Evolutionary conservation across 2,888 invertebrate species (phyloP), one percentile per base, ranked within the genome.

Genomic region (Dexiosoma caninum): DNA sequence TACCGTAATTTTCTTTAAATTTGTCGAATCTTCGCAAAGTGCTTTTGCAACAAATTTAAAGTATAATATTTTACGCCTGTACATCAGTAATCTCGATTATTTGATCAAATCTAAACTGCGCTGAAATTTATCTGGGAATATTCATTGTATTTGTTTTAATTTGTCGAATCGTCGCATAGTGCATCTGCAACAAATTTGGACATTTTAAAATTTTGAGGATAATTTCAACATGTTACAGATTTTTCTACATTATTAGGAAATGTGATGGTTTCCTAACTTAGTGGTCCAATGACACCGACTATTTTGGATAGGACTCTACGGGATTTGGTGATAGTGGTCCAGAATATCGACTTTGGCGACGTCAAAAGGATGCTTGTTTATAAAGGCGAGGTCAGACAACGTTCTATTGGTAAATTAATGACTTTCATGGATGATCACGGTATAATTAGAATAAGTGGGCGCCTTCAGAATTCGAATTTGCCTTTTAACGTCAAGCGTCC

Each of bases 401-500:
- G 9, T 27, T 30, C 37, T 12, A 32, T 77, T 9, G 23, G 42
- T 16, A 77, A 70, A 32, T 64, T 77, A 8, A 55, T 62, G 23
- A 75, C 78, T 9, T 71, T 81, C 46, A 5, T 81, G 9, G 74
- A 60, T 5, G 23, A 53, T 4, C 30, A 44, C 0, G 16, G 35
- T 21, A 21, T 62, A 30, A 40, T 76, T 6, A 12, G 67, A 8
- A 32, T 75, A 4, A 74, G 77, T 59, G 77, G 82, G 14, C 35
- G 80, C 9, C 32, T 87, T 0, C 51, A 79, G 30, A 76, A 84
- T 55, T 72, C 85, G 10, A 35, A 76, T 8, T 16, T 42, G 5
- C 27, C 19, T 14, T 55, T 53, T 32, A 53, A 55, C 19, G 44
- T 32, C 16, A 69, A 55, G 42, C 32, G 32, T 30, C 55, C 69